Conservation (phyloP, 1,140 invertebrate species). For the Ganaspis sp. region DNA sequence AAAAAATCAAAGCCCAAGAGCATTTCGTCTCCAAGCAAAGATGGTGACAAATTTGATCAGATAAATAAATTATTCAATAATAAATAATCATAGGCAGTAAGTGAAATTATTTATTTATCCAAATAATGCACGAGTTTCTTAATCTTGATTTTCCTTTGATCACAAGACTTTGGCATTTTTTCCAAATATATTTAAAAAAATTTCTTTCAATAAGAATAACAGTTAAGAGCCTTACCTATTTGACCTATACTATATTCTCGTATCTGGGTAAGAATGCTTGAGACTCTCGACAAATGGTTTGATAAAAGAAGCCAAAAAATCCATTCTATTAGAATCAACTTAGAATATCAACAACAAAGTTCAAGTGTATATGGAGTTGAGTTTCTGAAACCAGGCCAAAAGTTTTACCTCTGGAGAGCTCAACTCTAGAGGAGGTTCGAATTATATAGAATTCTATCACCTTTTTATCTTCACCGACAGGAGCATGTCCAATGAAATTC, state of each 20-base stretch:
- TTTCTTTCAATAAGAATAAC: neutral
- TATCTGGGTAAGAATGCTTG: slow-evolving; percentile 16
- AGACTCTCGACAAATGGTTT: neutral
- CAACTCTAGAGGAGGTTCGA: slow-evolving; percentile 13
- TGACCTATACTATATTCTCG: neutral
- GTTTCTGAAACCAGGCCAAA: slow-evolving; percentile 28
- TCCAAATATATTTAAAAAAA: neutral
- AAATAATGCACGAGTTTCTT: no score
- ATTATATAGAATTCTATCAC: slow-evolving; percentile 24
- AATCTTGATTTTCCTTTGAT: no score
- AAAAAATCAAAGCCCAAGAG: no score
- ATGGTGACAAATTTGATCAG: no score
- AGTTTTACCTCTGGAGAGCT: neutral
- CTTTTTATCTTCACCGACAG: slow-evolving; percentile 26
- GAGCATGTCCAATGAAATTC: slow-evolving; percentile 17
- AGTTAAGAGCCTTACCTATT: neutral
- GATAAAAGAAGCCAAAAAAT: neutral
- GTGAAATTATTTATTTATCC: no score
- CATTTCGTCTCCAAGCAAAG: no score
- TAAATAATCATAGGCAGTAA: no score
- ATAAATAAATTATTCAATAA: no score
- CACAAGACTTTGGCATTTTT: no score
- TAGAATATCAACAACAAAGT: slow-evolving; percentile 1
- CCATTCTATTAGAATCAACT: slow-evolving; percentile 18
- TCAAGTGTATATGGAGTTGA: slow-evolving; percentile 11